Percentiles rank a stretch among this genome's conserved stretches.
These are phyloP conservation scores for Mormyrops boulengeri DNA, from an alignment of 2,797 vertebrate genomes.

Conservation along the genomic window DNA sequence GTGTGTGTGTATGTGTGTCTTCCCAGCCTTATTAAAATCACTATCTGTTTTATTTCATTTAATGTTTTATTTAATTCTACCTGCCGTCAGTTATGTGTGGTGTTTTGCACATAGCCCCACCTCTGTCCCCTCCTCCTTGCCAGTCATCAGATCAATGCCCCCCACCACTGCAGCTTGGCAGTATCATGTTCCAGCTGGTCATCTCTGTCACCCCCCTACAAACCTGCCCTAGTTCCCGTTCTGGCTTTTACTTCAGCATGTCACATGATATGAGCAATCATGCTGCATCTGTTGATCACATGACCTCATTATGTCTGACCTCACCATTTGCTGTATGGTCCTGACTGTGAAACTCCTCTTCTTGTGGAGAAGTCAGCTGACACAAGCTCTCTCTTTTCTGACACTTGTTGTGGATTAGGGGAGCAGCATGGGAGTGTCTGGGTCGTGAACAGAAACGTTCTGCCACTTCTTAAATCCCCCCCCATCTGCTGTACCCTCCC, in stretches of 20 bases:
- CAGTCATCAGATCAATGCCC: not conserved
- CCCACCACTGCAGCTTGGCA: not conserved
- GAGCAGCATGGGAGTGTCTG: slow-evolving; percentile 21
- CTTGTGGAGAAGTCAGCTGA: not conserved
- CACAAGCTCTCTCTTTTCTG: slow-evolving; percentile 17
- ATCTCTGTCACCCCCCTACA: not conserved
- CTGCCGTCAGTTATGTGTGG: not conserved
- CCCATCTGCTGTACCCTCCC: slow-evolving; percentile 12
- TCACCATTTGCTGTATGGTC: not conserved
- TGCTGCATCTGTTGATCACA: not conserved
- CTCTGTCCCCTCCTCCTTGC: not conserved
- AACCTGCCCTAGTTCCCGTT: not conserved
- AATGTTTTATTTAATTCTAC: not conserved
- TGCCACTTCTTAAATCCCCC: not conserved
- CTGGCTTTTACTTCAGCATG: not conserved
- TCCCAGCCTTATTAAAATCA: not conserved
- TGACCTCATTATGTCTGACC: not conserved
- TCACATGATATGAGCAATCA: not conserved
- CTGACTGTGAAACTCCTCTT: not conserved
- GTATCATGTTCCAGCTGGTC: not conserved
- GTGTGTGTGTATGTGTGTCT: not conserved
- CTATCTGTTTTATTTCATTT: not conserved
- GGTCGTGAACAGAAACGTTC: slow-evolving; percentile 21
- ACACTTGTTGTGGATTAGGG: not conserved
- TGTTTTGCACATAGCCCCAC: not conserved